Percentiles rank a stretch among this genome's conserved stretches.
These are phyloP conservation scores for Sminthurinus aureus DNA, from an alignment of 2,888 invertebrate species.

Conservation along the genomic window DNA sequence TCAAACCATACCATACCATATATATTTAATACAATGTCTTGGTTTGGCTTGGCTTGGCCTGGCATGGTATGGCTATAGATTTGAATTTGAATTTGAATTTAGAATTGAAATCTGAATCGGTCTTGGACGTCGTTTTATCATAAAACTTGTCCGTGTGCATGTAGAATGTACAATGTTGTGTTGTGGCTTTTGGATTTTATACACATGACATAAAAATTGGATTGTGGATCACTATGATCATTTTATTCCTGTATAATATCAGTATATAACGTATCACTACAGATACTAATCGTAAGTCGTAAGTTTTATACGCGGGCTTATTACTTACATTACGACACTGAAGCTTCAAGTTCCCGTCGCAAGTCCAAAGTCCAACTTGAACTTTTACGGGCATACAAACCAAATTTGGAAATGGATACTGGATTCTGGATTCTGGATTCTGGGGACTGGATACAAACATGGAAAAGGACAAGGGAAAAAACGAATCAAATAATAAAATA, in stretches of 20 bases:
- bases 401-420: neutral
- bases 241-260: neutral
- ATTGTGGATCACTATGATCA: slow-evolving; percentile 5
- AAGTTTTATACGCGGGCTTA: neutral
- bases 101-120: neutral
- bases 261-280: neutral
- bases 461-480: neutral
- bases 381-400: neutral
- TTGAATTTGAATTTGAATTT: neutral
- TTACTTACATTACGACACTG: neutral
- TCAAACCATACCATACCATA: neutral
- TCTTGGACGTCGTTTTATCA: neutral
- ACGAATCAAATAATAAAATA: neutral
- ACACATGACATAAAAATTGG: neutral
- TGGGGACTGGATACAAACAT: neutral
- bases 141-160: neutral
- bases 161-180: neutral
- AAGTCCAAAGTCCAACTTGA: neutral
- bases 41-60: neutral
- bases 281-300: neutral
- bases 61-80: too few species aligned
- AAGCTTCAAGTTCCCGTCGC: neutral
- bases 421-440: neutral
- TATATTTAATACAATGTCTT: neutral
- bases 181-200: neutral